Evolutionary conservation across 2,113 vertebrate species (phyloP).

Genomic region (Eolophus roseicapilla): DNA sequence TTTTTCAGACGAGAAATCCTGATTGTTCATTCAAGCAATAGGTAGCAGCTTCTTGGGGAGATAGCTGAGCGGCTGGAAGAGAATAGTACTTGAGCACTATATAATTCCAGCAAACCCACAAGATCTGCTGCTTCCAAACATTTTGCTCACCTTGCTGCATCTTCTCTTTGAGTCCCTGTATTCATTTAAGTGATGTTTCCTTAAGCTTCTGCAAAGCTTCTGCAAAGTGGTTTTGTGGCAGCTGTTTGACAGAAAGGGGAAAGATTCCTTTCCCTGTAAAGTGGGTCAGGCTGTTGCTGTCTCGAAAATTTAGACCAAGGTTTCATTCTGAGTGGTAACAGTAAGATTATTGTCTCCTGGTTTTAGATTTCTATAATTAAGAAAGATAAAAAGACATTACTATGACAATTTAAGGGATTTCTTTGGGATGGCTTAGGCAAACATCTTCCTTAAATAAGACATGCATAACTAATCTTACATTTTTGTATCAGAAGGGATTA

Average conservation of each 20-base stretch:
- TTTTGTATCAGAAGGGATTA: not conserved
- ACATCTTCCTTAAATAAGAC: not conserved
- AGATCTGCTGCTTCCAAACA: not conserved
- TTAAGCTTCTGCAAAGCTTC: not conserved
- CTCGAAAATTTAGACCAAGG: not conserved
- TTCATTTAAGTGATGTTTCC: not conserved
- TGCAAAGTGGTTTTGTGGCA: not conserved
- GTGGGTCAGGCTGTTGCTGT: not conserved
- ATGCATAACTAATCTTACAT: not conserved
- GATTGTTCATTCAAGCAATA: not conserved
- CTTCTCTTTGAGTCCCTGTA: not conserved
- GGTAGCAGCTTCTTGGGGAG: not conserved
- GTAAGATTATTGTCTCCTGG: not conserved
- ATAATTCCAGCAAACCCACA: not conserved
- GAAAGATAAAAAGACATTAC: not conserved
- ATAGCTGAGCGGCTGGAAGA: not conserved
- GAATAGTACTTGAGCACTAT: not conserved
- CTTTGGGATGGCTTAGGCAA: not conserved
- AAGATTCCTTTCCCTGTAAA: not conserved
- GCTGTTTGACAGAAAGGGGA: not conserved
- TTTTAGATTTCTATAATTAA: not conserved
- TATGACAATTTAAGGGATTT: not conserved
- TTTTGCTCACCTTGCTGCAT: fast-evolving
- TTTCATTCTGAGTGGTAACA: not conserved
- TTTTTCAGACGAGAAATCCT: not conserved